Base-by-base conservation (phyloP, 2,888 invertebrate species). In the Synanthedon tipuliformis region DNA sequence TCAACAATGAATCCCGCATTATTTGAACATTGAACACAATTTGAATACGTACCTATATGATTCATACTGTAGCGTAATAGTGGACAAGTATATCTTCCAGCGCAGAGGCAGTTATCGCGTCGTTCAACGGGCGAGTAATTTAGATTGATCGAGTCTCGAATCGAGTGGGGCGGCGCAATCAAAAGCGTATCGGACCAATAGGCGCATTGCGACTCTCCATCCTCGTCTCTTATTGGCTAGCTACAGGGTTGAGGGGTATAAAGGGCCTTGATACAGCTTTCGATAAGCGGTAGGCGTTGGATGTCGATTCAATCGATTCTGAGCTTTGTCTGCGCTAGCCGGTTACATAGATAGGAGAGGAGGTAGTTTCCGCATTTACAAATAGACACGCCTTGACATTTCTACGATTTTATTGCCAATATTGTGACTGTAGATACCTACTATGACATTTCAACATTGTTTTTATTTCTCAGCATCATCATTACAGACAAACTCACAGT, bases 121-220 rank as follows among this genome's bases (percentile, higher is more conserved):
- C 10, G 10, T 34, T 34, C 34, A 34, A 34, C 34, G 68, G 69
- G 63, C 73, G 72, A 71, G 73, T 81, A 83, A 85, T 85, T 79
- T 78, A 76, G 83, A 86, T 86, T 84, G 83, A 86, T 86, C 75
- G 82, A 76, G 78, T 65, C 75, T 69, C 73, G 81, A 75, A 85
- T 85, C 79, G 81, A 77, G 78, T 59, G 74, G 81, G 86, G 86
- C 85, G 86, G 81, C 59, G 85, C 85, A 82, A 85, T 86, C 86
- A 86, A 86, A 87, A 75, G 73, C 79, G 78, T 77, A 83, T 82
- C 80, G 78, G 72, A 66, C 85, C 85, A 86, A 86, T 86, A 70
- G 66, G 78, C 67, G 75, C 62, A 61, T 69, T 63, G 67, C 73
- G 57, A 62, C 62, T 61, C 57, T 60, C 64, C 66, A 65, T 62